Evolutionary conservation across 2,888 invertebrate species (phyloP).

Genomic region (Phasia obesa): DNA sequence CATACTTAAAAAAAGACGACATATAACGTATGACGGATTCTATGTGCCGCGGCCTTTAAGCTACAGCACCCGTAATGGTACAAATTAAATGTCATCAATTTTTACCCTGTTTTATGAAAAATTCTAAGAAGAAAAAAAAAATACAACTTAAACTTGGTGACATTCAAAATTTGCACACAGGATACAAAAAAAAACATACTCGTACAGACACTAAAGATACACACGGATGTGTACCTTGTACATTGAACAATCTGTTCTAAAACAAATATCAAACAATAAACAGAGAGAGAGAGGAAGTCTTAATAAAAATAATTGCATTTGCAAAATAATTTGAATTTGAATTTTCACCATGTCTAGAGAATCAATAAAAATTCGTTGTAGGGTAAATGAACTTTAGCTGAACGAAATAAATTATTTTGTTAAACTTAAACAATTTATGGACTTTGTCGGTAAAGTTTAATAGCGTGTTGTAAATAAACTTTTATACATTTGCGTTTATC

Average conservation of each 20-base stretch:
- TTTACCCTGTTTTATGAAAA: too few relatives aligned
- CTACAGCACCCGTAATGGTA: too few relatives aligned
- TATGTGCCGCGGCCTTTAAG: too few relatives aligned
- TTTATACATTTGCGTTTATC: too few relatives aligned
- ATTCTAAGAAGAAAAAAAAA: too few relatives aligned
- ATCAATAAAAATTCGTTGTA: slow-evolving; percentile 24
- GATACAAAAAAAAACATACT: neutral
- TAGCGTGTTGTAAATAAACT: too few relatives aligned
- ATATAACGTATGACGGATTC: too few relatives aligned
- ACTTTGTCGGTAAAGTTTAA: slow-evolving; percentile 9
- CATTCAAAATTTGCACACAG: neutral
- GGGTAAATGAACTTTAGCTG: slow-evolving; percentile 28
- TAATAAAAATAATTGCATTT: slow-evolving; percentile 7
- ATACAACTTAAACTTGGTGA: too few relatives aligned
- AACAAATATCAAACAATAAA: slow-evolving; percentile 1
- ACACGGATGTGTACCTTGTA: too few relatives aligned
- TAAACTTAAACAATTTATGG: too few relatives aligned
- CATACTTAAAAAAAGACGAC: too few relatives aligned
- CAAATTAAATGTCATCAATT: too few relatives aligned
- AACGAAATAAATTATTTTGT: neutral
- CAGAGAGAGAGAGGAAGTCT: neutral
- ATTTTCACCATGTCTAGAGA: slow-evolving; percentile 26
- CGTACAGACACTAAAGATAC: neutral
- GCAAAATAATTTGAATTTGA: neutral
- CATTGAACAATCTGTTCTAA: neutral